Base-by-base conservation (phyloP, 2,113 vertebrate species). In the Apistogramma diplotaenia region DNA sequence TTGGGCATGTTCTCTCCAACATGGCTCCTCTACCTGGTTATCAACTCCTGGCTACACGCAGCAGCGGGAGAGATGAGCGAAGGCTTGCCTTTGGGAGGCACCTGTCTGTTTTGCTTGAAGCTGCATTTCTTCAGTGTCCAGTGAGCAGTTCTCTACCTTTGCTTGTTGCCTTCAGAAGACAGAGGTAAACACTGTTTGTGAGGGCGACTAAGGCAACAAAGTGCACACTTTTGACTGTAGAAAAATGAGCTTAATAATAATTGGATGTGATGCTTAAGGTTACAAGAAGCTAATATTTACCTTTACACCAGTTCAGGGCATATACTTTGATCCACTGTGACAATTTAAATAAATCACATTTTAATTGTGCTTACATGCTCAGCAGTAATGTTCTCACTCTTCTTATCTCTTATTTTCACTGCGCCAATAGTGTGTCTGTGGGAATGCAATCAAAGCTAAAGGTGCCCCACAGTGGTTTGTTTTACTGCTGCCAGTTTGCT, bases 41-140 rank as follows among this genome's bases (percentile, higher is more conserved):
- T 78, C 71, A 25, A 81, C 85, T 74, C 62, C 79, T 75, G 70
- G 80, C 77, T 86, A 59, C 18, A 29, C 43, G 75, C 53, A 73
- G 19, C 2, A 56, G 77, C 11, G 49, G 79, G 13, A 49, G 70
- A 86, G 54, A 54, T 5, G 43, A 88, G 79, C 15, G 37, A 21
- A 33, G 83, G 6, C 78, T 81, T 46, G 77, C 82, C 88, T 87
- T 56, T 72, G 88, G 85, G 84, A 87, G 16, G 56, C 8, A n/a
- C 51, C 8, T 23, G 37, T 70, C 43, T 74, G 75, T 82, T 79
- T 82, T 61, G 49, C 79, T 90, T 75, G 55, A 87, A 86, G 77
- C 84, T 51, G 56, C 35, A 29, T 85, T 84, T 84, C n/a, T 72
- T 83, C 65, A 58, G 19, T 33, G 31, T 83, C 77, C 74, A 29